Base-by-base conservation (phyloP, 2,888 invertebrate genomes). In the Brachyopa scutellaris region DNA sequence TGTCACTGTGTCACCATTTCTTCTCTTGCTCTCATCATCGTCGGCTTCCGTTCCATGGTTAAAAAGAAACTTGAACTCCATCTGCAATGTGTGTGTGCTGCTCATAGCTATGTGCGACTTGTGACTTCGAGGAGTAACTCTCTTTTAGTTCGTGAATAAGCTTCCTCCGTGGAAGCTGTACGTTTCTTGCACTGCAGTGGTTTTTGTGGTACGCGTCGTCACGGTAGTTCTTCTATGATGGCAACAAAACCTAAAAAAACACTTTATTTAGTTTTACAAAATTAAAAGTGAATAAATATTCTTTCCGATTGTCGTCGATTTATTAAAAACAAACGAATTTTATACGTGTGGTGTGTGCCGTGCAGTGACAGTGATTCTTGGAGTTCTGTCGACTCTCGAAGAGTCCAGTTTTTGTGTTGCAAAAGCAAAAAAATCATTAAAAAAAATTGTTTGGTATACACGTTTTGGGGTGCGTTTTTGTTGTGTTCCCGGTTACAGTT, bases 401-500 rank as follows among this genome's bases (percentile, higher is more conserved):
- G 23, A 36, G 23, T 62, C 17, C 26, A n/a, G 8, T 8, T 33
- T 55, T 36, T 40, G 26, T 26, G 5, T 26, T 42, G 42, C 31
- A 4, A 9, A 23, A 31, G 36, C 2, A 8, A 19, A 7, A 19
- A 29, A 57, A 69, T 62, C 45, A 62, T 42, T 74, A n/a, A n/a
- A n/a, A n/a, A n/a, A n/a, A n/a, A n/a, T n/a, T n/a, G n/a, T 40
- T 70, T 55, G 64, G 69, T 80, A 76, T 80, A 80, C 76, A 80
- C 76, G 76, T 80, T 80, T 80, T 69, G 76, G 80, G 80, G 80
- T 80, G 80, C 76, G 76, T 80, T 80, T 64, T 80, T 78, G 72
- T 62, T 42, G 62, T 64, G 57, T 76, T 76, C 76, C 69, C 57
- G 69, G 76, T 62, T 55, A 57, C 51, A 57, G 80, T 76, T 76